Base-by-base conservation (phyloP, 2,797 vertebrate species). In the Eulemur albifrons region DNA sequence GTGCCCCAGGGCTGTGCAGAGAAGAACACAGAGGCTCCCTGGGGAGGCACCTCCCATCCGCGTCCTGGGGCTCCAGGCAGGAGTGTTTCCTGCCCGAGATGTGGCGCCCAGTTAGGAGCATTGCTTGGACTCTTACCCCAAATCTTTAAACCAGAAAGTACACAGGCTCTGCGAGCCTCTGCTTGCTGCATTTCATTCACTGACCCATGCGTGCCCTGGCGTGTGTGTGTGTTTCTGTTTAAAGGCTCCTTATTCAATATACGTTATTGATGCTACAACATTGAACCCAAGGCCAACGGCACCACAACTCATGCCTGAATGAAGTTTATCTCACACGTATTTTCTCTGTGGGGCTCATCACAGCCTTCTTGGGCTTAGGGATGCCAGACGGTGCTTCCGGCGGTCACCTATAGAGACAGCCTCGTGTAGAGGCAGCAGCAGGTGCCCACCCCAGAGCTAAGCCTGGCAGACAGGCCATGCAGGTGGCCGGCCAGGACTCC, bases 161-260 rank as follows among this genome's bases (percentile, higher is more conserved):
- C 5, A n/a, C 4, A 15, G 20, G 8, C 27, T 25, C 57, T 21
- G 0, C 0, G 30, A 80, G 38, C n/a, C 30, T 85, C 45, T 30
- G 38, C 18, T 15, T 23, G 2, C 54, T 14, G 21, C n/a, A 30
- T 11, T 77, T 70, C 27, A n/a, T 59, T 79, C 52, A 9, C 13
- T 3, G 20, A 32, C 35, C 11, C 40, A 17, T 27, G 57, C n/a
- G 18, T 8, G 10, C 4, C 8, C 2, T 18, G 10, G 3, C 13
- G 7, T 14, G 10, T 18, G 43, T 18, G 43, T 13, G 12, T 30
- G 21, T 43, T 80, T 85, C 88, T 89, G 43, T 75, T n/a, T 70
- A 35, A 86, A 93, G 43, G 52, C 23, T 7, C 43, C 10, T 4
- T 43, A 63, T 27, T n/a, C 4, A 43, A 50, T 52, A 52, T 4